A percentile compares a stretch with the other conserved stretches of the same genome.
Evolutionary conservation across 2,888 invertebrate genomes (phyloP).

Genomic region (Microdon myrmicae): DNA sequence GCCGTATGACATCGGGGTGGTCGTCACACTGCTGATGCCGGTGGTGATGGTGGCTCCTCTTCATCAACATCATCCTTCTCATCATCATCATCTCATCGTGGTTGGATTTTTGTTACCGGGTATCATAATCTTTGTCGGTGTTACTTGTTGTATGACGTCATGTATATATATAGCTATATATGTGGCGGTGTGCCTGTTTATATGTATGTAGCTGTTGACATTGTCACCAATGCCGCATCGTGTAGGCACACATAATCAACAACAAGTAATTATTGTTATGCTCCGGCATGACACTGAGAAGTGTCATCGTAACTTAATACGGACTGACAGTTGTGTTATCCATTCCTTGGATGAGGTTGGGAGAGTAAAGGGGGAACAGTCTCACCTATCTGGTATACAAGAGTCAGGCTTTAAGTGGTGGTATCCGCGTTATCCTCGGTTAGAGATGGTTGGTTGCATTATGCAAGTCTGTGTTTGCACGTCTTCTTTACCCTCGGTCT

Average conservation of each 20-base stretch:
- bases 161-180: no score
- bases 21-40: conserved; percentile 9
- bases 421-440: conserved; percentile 38
- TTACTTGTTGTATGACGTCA: conserved; percentile 27
- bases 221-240: conserved; percentile 52
- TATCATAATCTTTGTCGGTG: conserved; percentile 38
- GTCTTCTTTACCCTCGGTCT: no score
- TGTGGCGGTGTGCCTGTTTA: no score
- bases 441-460: conserved; percentile 10
- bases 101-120: conserved; percentile 26
- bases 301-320: conserved; percentile 53
- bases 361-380: neutral
- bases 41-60: conserved; percentile 38
- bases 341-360: conserved; percentile 25
- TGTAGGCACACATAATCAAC: conserved; percentile 52
- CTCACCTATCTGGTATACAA: no score
- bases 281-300: conserved; percentile 52
- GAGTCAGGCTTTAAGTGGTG: no score
- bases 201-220: conserved; percentile 52
- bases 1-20: conserved; percentile 23
- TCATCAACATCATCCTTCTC: conserved; percentile 36
- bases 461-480: conserved; percentile 3
- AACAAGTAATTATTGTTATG: conserved; percentile 52
- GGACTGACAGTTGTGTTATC: conserved; percentile 50
- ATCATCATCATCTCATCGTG: conserved; percentile 30